Evolutionary conservation across 2,797 vertebrate genomes (phyloP).

Genomic region (Coregonus ussuriensis): DNA sequence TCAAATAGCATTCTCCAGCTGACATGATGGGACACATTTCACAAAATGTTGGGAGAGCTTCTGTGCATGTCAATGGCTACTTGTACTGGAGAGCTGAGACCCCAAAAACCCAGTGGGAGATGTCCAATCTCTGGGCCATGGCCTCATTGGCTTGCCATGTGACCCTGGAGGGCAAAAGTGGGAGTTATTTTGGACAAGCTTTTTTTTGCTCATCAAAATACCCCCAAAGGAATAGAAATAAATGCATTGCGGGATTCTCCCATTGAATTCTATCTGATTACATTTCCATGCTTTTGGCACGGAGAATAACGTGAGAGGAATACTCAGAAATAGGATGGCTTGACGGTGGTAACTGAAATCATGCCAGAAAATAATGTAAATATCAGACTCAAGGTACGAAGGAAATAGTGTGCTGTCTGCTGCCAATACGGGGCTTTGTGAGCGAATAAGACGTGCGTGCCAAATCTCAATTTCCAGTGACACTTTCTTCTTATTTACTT

Average conservation of each 20-base stretch:
- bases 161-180: background rate
- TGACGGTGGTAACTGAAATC: background rate
- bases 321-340: background rate
- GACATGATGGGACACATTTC: constrained; percentile 24
- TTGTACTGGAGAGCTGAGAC: background rate
- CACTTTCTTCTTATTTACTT: constrained; percentile 3
- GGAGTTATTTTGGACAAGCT: background rate
- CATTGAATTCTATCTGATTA: background rate
- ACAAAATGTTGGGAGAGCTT: constrained; percentile 16
- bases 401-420: background rate
- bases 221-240: background rate
- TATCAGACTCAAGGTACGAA: background rate
- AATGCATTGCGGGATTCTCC: constrained; percentile 2
- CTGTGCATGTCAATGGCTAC: constrained; percentile 12
- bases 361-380: background rate
- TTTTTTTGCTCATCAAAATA: background rate
- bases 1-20: constrained; percentile 33
- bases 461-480: background rate
- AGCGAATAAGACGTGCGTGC: background rate
- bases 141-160: background rate
- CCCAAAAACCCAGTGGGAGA: background rate
- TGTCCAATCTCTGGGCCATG: background rate
- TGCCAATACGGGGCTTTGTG: background rate
- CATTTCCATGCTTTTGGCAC: background rate
- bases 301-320: background rate